Base-by-base conservation (phyloP, 1,140 invertebrate genomes). In the Solen grandis region DNA sequence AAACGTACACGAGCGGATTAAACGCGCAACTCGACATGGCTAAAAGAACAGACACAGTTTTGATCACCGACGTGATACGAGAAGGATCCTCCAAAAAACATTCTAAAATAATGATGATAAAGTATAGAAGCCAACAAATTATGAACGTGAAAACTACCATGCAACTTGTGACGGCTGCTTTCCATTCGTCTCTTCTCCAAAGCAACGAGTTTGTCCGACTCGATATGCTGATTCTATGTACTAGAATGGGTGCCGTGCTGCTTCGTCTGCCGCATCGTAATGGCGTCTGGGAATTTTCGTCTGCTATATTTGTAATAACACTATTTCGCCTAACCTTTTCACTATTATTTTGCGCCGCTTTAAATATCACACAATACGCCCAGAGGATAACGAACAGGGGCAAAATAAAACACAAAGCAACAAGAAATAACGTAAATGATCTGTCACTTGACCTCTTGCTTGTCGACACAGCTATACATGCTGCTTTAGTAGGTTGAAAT, bases 341-440 rank as follows among this genome's bases (percentile, higher is more conserved):
- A 33, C 94, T 95, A 83, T 95, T 96, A 63, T 94, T 93, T 46
- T 94, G 93, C 0, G 95, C 95, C 16, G 95, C 95, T 19, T 93
- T 93, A 85, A 96, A 96, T 73, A 96, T 96, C 50, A 94, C 94
- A 57, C 94, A 92, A 87, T 96, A 96, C 75, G 95, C 95, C 91
- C 95, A 95, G 52, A 94, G 94, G 3, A 96, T 94, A 0, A 94
- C 94, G 14, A 94, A 85, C 66, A 96, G 94, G 0, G 95, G 95
- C 55, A 95, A 85, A n/a, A 95, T 84, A 75, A 96, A 96, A 69
- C 90, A 91, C 14, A 88, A 31, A 8, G 77, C 80, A 14, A 89
- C 85, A 16, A 91, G 57, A 75, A 88, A 88, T 5, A 89, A 74
- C 0, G 89, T 88, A 76, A 90, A 91, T 31, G 86, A 87, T 55